Percentiles rank a stretch among this genome's conserved stretches.
Evolutionary conservation across 1,140 invertebrate species (phyloP).

Genomic region (Elysia chlorotica): DNA sequence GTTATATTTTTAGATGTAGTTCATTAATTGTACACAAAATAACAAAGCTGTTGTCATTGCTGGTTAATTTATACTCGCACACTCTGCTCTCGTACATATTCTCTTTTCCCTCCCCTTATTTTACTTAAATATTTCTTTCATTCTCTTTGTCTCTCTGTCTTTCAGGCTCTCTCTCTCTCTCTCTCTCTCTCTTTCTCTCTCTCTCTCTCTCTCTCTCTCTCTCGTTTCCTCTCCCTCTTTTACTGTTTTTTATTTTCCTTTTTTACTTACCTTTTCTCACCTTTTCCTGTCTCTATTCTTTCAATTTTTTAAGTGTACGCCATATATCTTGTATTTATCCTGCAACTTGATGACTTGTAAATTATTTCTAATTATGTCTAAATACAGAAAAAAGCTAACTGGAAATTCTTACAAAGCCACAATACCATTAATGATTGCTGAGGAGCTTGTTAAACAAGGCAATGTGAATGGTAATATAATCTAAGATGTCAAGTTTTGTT

Average conservation of each 20-base stretch:
- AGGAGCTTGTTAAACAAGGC: not conserved
- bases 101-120: not conserved
- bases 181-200: slow-evolving; percentile 4
- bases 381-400: not conserved
- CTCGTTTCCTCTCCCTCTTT: slow-evolving; percentile 1
- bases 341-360: no score
- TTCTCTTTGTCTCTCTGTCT: not conserved
- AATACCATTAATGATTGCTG: not conserved
- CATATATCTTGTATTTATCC: no score
- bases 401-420: not conserved
- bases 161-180: not conserved
- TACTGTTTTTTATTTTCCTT: not conserved
- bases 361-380: not conserved
- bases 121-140: not conserved
- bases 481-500: no score
- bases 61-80: no score
- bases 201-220: slow-evolving; percentile 2
- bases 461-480: no score
- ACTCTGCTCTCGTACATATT: not conserved
- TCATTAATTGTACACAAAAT: no score
- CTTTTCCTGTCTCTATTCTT: no score
- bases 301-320: no score
- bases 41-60: no score
- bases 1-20: no score
- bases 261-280: not conserved